Percentiles rank a stretch among this genome's conserved stretches.
Conservation (phyloP, 2,888 invertebrate genomes). For the Camptogramma bilineatum region DNA sequence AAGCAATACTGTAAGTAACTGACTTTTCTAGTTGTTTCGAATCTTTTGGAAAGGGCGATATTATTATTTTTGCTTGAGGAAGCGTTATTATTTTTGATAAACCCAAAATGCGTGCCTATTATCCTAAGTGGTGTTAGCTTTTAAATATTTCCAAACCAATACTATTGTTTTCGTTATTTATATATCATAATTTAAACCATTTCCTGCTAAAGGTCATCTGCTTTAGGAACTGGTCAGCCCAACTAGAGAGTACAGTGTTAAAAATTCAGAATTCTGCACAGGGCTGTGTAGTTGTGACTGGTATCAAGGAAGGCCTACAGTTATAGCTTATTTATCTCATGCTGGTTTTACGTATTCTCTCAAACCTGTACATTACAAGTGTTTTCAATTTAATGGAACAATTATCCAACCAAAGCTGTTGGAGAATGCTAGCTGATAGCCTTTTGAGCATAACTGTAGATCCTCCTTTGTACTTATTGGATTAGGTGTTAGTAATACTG, state of each 20-base stretch:
- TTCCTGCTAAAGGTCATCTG: background rate
- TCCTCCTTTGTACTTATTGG: slow-evolving; percentile 1
- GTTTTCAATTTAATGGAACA: too few relatives aligned
- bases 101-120: slow-evolving; percentile 38
- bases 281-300: background rate
- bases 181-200: background rate
- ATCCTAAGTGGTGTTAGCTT: slow-evolving; percentile 33
- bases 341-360: background rate
- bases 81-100: slow-evolving; percentile 48
- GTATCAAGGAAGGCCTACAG: background rate
- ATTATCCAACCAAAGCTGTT: background rate
- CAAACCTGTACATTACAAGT: too few relatives aligned
- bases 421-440: background rate
- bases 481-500: background rate
- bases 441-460: background rate
- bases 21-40: slow-evolving; percentile 56
- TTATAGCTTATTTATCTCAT: background rate
- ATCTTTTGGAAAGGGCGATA: slow-evolving; percentile 44
- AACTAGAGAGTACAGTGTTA: background rate
- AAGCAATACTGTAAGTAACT: slow-evolving; percentile 72
- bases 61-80: slow-evolving; percentile 54
- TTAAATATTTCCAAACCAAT: slow-evolving; percentile 32
- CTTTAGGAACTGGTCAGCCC: background rate
- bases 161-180: background rate
- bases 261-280: background rate